These are phyloP conservation scores for Diglossa cyanea DNA, from an alignment of 2,797 vertebrate genomes.

Conservation along the genomic window DNA sequence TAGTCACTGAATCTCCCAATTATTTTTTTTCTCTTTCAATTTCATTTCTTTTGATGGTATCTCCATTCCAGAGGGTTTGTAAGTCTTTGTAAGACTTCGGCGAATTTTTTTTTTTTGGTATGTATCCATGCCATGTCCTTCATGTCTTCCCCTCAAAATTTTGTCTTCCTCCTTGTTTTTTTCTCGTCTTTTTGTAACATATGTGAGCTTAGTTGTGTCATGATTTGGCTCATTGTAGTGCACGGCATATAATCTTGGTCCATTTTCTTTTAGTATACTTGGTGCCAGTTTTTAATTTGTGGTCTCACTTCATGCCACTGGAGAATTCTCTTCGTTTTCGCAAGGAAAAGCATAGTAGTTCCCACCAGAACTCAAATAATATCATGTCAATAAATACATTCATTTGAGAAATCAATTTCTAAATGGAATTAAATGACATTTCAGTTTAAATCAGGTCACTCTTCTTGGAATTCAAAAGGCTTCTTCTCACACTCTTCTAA, in stretches of 20 bases:
- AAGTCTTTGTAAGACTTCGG: too few relatives aligned
- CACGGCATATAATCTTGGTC: fast-evolving
- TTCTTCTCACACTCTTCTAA: not conserved
- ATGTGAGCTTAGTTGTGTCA: too few relatives aligned
- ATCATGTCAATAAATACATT: not conserved
- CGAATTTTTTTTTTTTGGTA: too few relatives aligned
- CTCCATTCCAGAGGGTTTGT: too few relatives aligned
- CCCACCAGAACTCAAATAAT: not conserved
- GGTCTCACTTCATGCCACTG: not conserved
- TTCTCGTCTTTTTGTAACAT: too few relatives aligned
- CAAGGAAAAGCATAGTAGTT: not conserved
- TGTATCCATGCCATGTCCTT: not conserved
- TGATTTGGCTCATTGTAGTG: not conserved
- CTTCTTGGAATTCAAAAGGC: not conserved
- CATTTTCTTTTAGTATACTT: not conserved
- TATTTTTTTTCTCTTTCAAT: too few relatives aligned
- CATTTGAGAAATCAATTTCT: not conserved
- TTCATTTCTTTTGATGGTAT: too few relatives aligned
- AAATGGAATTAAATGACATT: not conserved
- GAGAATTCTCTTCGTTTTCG: not conserved
- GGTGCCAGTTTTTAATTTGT: not conserved
- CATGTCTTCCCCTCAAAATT: not conserved
- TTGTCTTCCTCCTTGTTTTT: too few relatives aligned
- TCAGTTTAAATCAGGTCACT: not conserved
- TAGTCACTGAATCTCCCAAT: too few relatives aligned